phyloP scores from a whole-genome alignment of 2,888 invertebrate species.

The Scrobipalpa atriplicella region DNA sequence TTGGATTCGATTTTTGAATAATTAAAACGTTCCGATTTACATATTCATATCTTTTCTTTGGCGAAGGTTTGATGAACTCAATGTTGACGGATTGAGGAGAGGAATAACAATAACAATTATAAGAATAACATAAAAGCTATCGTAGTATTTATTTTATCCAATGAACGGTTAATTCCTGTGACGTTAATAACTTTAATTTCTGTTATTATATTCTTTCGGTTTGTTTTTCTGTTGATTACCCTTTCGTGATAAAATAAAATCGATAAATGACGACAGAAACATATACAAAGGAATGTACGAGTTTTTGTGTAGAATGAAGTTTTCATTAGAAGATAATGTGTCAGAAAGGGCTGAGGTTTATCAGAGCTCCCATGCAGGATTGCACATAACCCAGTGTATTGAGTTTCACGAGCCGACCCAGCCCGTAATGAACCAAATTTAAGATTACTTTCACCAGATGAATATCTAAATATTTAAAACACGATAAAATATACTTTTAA shows the following conservation, averaged over 20 bases:
- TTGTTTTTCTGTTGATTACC: too few relatives aligned
- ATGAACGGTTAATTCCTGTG: not conserved
- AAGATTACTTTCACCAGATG: slow-evolving; percentile 78
- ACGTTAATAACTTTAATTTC: too few relatives aligned
- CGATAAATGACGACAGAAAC: too few relatives aligned
- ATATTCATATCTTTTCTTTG: slow-evolving; percentile 25
- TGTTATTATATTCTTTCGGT: too few relatives aligned
- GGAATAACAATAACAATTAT: not conserved
- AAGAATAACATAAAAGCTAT: not conserved
- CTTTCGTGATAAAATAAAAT: too few relatives aligned
- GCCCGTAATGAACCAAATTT: slow-evolving; percentile 70
- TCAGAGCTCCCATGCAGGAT: not conserved
- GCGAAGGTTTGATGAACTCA: slow-evolving; percentile 15
- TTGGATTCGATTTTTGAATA: slow-evolving; percentile 29
- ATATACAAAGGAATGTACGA: too few relatives aligned
- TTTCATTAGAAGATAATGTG: slow-evolving; percentile 29
- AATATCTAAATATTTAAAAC: slow-evolving; percentile 80
- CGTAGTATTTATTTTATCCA: not conserved
- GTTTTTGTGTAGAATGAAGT: slow-evolving; percentile 16
- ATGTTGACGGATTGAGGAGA: not conserved
- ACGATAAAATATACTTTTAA: slow-evolving; percentile 80
- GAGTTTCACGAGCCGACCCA: slow-evolving; percentile 58
- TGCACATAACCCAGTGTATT: slow-evolving; percentile 45
- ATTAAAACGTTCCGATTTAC: slow-evolving; percentile 22
- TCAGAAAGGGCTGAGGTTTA: not conserved